phyloP scores from a whole-genome alignment of 2,113 vertebrate species.

The Varanus salvator region DNA sequence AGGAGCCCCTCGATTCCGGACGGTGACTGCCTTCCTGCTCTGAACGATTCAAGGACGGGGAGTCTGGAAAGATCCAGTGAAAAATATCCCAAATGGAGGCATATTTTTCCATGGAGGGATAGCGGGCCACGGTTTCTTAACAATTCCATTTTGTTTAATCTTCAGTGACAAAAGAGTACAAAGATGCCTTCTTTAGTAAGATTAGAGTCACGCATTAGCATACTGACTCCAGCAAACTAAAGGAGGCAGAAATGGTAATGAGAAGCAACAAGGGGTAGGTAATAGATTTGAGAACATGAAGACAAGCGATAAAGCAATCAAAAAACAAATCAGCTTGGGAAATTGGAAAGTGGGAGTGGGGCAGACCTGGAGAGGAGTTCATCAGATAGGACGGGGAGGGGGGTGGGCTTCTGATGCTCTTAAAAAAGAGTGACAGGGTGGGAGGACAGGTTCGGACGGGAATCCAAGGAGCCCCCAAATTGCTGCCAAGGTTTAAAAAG shows the following conservation, averaged over 20 bases:
- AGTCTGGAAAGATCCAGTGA: too few relatives aligned
- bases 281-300: constrained; percentile 8
- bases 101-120: too few relatives aligned
- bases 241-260: constrained; percentile 1
- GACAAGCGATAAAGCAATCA: constrained; percentile 21
- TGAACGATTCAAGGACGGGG: too few relatives aligned
- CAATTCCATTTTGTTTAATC: not conserved
- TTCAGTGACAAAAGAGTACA: not conserved
- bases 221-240: constrained; percentile 17
- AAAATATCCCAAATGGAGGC: too few relatives aligned
- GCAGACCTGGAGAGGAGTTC: not conserved
- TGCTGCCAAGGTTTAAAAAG: not conserved
- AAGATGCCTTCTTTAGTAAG: not conserved
- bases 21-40: too few relatives aligned
- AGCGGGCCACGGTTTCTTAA: not conserved
- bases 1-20: too few relatives aligned
- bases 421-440: not conserved
- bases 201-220: not conserved
- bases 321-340: constrained; percentile 8
- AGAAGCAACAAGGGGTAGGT: constrained; percentile 21
- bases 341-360: not conserved
- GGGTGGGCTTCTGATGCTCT: not conserved
- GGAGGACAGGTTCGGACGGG: not conserved
- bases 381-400: not conserved
- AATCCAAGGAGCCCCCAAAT: constrained; percentile 4